Conservation (phyloP, 2,888 invertebrate genomes). For the Spicauda simplicius region DNA sequence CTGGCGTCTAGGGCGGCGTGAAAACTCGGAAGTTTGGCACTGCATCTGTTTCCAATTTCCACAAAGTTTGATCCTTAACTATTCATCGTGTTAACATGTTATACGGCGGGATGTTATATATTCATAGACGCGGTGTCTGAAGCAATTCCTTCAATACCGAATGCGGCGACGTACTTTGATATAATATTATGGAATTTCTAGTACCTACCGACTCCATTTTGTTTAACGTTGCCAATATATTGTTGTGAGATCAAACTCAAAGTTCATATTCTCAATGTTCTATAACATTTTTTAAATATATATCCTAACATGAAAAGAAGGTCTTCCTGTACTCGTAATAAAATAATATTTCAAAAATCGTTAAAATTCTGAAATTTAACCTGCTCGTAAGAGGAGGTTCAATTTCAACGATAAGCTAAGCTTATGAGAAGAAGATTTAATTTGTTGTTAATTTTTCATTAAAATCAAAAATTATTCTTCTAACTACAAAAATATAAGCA, state of each 20-base stretch:
- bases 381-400: too few species aligned
- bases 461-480: background rate
- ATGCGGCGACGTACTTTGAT: background rate
- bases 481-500: background rate
- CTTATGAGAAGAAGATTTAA: too few species aligned
- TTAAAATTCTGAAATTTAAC: too few species aligned
- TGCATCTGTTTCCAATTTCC: conserved; percentile 42
- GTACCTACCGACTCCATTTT: background rate
- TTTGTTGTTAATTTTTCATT: too few species aligned
- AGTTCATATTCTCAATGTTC: background rate
- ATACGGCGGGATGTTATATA: conserved; percentile 39
- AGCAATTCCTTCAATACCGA: background rate
- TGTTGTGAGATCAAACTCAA: background rate
- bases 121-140: conserved; percentile 26
- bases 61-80: conserved; percentile 43
- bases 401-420: too few species aligned
- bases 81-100: conserved; percentile 42
- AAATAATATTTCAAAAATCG: too few species aligned
- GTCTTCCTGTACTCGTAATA: too few species aligned
- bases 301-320: too few species aligned
- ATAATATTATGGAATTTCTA: background rate
- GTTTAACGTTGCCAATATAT: background rate
- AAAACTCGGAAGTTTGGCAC: conserved; percentile 46
- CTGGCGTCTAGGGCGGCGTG: conserved; percentile 38
- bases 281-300: too few species aligned